Evolutionary conservation across 2,888 invertebrate genomes (phyloP), one percentile per base, ranked within the genome.

Genomic region (Eupithecia centaureata): DNA sequence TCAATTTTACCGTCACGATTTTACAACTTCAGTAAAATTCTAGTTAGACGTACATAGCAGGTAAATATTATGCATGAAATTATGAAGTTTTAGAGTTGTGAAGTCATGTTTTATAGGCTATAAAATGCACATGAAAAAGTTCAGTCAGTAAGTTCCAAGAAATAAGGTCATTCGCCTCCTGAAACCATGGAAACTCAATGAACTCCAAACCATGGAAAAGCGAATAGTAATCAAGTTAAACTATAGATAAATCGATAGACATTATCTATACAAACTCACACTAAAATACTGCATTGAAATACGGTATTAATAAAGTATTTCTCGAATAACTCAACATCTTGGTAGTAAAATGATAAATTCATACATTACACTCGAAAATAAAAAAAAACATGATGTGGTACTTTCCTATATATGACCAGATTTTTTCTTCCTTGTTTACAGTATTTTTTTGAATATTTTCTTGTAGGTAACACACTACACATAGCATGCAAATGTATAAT

Each of bases 101-200:
- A 15, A 28, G 27, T 28, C 10, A 22, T 47, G 10, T 47, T 47
- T 47, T 47, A 47, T 47, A 47, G 47, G 22, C 27, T 42, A 38
- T 52, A 42, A 27, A 60, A 58, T 63, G 63, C 8, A 25, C 22
- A 63, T 63, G 63, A 56, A 63, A 38, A 22, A 15, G 52, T 27
- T 52, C 13, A 52, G 27, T 52, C 52, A 27, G 52, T 12, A 15
- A 27, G 27, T 42, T 54, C 42, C 61, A 52, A 61, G 61, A 51
- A 52, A 28, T 27, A 15, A 25, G 52, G 27, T 52, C 52, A 27
- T 52, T 52, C 27, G 5, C 52, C 52, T 47, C 12, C 12, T 47
- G 12, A 22, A 47, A 22, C 22, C 7, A 27, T 27, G 27, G 7
- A 27, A 27, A 27, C 52, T 15, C 5, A 13, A n/a, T n/a, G n/a